Conservation (phyloP, 2,113 vertebrate genomes). For the Tamias sibiricus region DNA sequence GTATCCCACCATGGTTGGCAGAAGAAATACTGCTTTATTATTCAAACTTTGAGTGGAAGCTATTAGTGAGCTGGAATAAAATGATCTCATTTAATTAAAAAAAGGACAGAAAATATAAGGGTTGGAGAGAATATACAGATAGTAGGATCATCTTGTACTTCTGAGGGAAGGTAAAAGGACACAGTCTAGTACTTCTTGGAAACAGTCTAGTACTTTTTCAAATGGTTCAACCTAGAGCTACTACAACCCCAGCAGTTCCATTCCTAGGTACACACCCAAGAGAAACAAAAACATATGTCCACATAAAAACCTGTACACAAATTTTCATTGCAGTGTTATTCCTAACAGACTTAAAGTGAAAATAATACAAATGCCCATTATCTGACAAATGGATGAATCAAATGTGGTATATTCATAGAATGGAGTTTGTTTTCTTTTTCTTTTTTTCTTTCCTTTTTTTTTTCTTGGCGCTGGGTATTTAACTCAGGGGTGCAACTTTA, state of each 20-base stretch:
- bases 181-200: neutral
- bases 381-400: neutral
- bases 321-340: neutral
- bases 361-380: neutral
- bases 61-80: neutral
- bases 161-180: neutral
- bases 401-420: neutral
- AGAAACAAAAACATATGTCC: neutral
- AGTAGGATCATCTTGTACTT: neutral
- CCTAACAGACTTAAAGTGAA: neutral
- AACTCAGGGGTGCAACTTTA: too few relatives aligned
- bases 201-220: neutral
- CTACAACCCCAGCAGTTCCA: neutral
- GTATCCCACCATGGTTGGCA: neutral
- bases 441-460: too few relatives aligned
- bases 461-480: too few relatives aligned
- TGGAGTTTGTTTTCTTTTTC: neutral
- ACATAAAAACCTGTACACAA: neutral
- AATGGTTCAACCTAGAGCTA: neutral
- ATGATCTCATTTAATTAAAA: neutral
- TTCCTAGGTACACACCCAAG: neutral
- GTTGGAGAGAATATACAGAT: neutral
- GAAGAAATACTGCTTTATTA: slow-evolving; percentile 24
- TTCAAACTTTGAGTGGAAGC: neutral
- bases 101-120: slow-evolving; percentile 33